Evolutionary conservation across 2,113 vertebrate genomes (phyloP).

Genomic region (Boulengerochromis microlepis): DNA sequence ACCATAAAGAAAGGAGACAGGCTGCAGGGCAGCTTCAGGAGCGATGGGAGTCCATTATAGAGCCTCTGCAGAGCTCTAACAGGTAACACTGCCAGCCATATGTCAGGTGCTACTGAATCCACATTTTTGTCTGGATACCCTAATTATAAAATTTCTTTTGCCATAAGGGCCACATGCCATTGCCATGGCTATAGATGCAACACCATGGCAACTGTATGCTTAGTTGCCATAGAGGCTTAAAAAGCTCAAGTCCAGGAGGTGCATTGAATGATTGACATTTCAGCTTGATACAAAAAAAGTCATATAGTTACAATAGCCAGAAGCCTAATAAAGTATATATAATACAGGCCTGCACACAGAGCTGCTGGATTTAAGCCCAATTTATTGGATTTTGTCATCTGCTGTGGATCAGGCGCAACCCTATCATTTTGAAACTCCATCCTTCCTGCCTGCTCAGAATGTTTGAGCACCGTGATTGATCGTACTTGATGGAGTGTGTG

Average conservation of each 20-base stretch:
- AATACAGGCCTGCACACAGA: conserved; percentile 11
- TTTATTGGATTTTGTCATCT: conserved; percentile 48
- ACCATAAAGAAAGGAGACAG: conserved; percentile 34
- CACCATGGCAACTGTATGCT: conserved; percentile 4
- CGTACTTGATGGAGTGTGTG: conserved; percentile 39
- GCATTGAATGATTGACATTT: conserved; percentile 33
- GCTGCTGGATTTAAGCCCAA: conserved; percentile 30
- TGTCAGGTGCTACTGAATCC: conserved; percentile 42
- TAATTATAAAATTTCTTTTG: conserved; percentile 59
- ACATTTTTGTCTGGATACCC: conserved; percentile 38
- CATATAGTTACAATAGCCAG: conserved; percentile 19
- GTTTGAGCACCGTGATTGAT: conserved; percentile 49
- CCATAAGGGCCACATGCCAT: conserved; percentile 31
- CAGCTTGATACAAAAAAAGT: conserved; percentile 19
- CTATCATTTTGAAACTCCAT: conserved; percentile 33
- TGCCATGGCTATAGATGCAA: conserved; percentile 22
- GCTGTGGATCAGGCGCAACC: conserved; percentile 27
- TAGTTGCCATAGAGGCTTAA: conserved; percentile 1
- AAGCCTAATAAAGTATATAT: conserved; percentile 37
- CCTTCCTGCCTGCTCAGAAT: conserved; percentile 32
- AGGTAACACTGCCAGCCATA: conserved; percentile 53
- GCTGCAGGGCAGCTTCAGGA: conserved; percentile 36
- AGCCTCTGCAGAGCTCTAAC: conserved; percentile 49
- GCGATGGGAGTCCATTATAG: conserved; percentile 58
- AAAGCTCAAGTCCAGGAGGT: background rate